Evolutionary conservation across 2,113 vertebrate genomes (phyloP).

Genomic region (Zootoca vivipara): DNA sequence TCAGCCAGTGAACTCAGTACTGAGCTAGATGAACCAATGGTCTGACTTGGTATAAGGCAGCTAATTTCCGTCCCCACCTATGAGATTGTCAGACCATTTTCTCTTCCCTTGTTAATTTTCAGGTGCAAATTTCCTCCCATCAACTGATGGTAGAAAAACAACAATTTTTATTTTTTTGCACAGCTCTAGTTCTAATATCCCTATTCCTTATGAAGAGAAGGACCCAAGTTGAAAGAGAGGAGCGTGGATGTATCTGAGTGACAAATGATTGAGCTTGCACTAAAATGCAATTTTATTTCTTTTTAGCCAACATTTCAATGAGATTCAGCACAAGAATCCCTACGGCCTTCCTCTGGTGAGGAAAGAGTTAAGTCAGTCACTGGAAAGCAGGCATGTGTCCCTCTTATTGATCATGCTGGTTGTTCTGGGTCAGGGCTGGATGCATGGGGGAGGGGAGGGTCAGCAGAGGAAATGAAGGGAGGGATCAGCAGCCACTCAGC

Average conservation of each 20-base stretch:
- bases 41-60: too few relatives aligned
- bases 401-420: neutral
- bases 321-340: neutral
- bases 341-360: neutral
- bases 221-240: neutral
- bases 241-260: neutral
- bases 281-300: neutral
- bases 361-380: neutral
- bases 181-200: neutral
- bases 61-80: too few relatives aligned
- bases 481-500: neutral
- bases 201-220: neutral
- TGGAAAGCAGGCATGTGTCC: neutral
- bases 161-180: too few relatives aligned
- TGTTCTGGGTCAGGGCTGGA: conserved; percentile 3
- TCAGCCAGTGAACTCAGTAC: too few relatives aligned
- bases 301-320: neutral
- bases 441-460: neutral
- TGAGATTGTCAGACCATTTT: too few relatives aligned
- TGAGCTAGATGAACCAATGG: too few relatives aligned
- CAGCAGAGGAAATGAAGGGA: too few relatives aligned
- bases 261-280: neutral
- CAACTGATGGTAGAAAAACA: too few relatives aligned
- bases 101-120: too few relatives aligned
- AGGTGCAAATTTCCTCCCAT: too few relatives aligned